phyloP scores from a whole-genome alignment of 2,797 vertebrate species.

The Arctocebus calabarensis region DNA sequence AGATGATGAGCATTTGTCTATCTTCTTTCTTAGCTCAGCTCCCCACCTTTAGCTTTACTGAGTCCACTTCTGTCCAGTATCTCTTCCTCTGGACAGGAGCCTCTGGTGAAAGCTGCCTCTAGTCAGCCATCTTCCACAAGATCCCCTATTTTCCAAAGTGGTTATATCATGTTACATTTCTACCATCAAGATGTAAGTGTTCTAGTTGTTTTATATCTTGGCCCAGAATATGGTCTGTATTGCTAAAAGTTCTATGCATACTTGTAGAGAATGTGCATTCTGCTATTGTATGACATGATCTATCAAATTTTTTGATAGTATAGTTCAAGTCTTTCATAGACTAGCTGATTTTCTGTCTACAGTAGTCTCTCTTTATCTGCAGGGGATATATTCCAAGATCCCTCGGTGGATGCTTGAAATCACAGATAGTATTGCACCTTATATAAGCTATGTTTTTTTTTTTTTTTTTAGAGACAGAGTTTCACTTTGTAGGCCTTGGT shows the following conservation, averaged over 20 bases:
- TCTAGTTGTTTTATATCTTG: conserved; percentile 32
- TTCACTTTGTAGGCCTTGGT: too few species aligned
- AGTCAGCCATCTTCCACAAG: too few species aligned
- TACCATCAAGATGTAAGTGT: background rate
- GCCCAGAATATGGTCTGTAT: background rate
- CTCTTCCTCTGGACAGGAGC: too few species aligned
- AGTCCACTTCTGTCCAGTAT: too few species aligned
- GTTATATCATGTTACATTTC: conserved; percentile 45
- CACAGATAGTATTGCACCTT: background rate
- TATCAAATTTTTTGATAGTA: background rate
- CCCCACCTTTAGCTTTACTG: too few species aligned
- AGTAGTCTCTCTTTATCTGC: background rate
- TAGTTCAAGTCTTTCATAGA: background rate
- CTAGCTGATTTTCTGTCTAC: background rate
- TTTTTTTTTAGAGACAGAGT: too few species aligned
- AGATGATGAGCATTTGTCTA: too few species aligned
- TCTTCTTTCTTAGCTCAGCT: too few species aligned
- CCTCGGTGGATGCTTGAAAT: background rate
- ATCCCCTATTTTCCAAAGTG: conserved; percentile 19
- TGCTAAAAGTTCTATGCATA: background rate
- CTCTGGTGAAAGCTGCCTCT: too few species aligned
- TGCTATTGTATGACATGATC: background rate
- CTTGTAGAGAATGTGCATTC: background rate
- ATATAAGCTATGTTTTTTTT: background rate
- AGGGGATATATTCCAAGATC: background rate